Percentiles rank a stretch among this genome's conserved stretches.
phyloP scores from a whole-genome alignment of 64 coral and sea anemone genomes.

The Actinia equina region DNA sequence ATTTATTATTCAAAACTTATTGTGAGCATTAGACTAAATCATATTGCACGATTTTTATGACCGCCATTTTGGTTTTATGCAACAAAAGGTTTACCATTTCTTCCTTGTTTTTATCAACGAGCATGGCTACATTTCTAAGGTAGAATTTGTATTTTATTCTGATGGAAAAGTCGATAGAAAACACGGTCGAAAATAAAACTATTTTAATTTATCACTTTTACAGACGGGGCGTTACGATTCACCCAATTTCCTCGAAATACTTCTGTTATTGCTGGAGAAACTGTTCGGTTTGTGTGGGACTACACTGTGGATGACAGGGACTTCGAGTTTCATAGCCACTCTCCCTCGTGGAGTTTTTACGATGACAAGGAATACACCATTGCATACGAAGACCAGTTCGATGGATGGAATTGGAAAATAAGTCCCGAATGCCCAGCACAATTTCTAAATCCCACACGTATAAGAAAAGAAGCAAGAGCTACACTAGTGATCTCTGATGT shows the following conservation, averaged over 20 bases:
- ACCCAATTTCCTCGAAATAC: not conserved
- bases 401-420: not conserved
- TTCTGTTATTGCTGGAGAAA: not conserved
- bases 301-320: not conserved
- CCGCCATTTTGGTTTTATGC: too few relatives aligned
- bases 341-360: not conserved
- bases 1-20: too few relatives aligned
- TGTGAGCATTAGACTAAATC: too few relatives aligned
- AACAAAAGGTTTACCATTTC: too few relatives aligned
- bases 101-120: too few relatives aligned
- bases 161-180: not conserved
- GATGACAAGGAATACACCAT: not conserved
- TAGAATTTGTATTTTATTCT: too few relatives aligned
- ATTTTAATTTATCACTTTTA: not conserved
- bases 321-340: not conserved
- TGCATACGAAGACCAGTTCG: not conserved
- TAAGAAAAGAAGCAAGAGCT: not conserved
- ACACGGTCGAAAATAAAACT: not conserved
- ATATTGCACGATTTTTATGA: too few relatives aligned
- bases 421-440: not conserved
- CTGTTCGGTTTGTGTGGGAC: not conserved
- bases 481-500: not conserved
- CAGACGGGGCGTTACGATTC: not conserved
- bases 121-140: too few relatives aligned
- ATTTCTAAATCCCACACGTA: not conserved